Conservation (phyloP, 2,113 vertebrate species). For the Corythaixoides concolor region DNA sequence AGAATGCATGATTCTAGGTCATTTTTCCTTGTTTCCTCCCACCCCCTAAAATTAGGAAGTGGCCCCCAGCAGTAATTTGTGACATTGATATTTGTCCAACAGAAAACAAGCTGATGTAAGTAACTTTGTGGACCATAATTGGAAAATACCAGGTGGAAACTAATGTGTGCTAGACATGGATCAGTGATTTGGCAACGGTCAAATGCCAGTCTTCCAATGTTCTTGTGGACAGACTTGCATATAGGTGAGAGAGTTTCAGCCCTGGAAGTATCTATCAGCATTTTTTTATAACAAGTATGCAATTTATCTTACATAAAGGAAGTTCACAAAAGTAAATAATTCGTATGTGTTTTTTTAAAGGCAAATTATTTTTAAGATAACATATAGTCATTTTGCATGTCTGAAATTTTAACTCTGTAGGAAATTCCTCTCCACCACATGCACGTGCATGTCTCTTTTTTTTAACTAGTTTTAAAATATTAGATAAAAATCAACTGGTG, state of each 20-base stretch:
- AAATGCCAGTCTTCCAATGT: background rate
- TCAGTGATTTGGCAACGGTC: background rate
- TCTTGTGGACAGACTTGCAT: background rate
- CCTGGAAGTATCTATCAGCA: background rate
- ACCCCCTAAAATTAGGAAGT: background rate
- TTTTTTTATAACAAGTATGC: background rate
- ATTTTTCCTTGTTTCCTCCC: background rate
- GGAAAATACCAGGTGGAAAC: background rate
- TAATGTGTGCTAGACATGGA: background rate
- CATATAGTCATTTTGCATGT: background rate
- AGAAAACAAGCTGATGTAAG: background rate
- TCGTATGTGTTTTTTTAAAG: background rate
- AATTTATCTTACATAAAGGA: background rate
- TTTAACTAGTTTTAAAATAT: background rate
- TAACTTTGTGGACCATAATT: background rate
- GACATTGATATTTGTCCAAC: background rate
- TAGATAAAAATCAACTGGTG: background rate
- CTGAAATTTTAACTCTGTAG: background rate
- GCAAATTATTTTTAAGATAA: background rate
- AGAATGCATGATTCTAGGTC: background rate
- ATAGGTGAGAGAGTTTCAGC: background rate
- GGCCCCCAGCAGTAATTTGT: background rate
- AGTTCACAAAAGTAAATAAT: background rate
- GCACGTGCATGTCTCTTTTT: background rate
- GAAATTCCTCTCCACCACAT: background rate